Percentiles rank a stretch among this genome's conserved stretches.
Evolutionary conservation across 1,140 invertebrate genomes (phyloP).

Genomic region (Pentalonia nigronervosa): DNA sequence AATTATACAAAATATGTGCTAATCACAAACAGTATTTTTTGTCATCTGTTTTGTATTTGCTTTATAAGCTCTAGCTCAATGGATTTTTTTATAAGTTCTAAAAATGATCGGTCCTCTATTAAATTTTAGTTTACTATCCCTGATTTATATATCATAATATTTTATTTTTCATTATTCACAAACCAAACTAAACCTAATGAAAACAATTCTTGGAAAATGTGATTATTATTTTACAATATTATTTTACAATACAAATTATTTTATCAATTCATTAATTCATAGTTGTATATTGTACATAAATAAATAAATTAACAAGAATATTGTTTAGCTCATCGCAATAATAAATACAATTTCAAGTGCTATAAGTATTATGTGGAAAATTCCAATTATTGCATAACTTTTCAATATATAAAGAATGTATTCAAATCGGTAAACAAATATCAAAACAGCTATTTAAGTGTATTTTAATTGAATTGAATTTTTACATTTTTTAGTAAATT

Average conservation of each 20-base stretch:
- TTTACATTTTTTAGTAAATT: background rate
- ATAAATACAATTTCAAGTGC: background rate
- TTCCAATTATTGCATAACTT: background rate
- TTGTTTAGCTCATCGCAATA: too few relatives aligned
- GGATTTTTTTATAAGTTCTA: too few relatives aligned
- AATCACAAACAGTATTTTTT: too few relatives aligned
- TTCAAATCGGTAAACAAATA: background rate
- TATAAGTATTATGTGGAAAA: rapidly evolving
- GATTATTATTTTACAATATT: background rate
- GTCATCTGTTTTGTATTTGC: too few relatives aligned
- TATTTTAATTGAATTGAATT: background rate
- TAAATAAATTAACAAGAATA: too few relatives aligned
- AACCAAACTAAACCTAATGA: background rate
- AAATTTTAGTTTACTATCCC: too few relatives aligned
- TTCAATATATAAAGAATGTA: background rate
- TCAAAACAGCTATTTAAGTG: background rate
- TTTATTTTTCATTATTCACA: background rate
- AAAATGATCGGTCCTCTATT: too few relatives aligned
- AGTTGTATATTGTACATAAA: background rate
- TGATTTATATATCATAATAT: too few relatives aligned
- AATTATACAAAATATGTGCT: too few relatives aligned
- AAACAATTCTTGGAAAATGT: background rate
- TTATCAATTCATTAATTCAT: background rate
- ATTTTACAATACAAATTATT: too few relatives aligned
- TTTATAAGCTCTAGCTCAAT: too few relatives aligned